Conservation (phyloP, 2,113 vertebrate genomes). For the Glaucidium brasilianum region DNA sequence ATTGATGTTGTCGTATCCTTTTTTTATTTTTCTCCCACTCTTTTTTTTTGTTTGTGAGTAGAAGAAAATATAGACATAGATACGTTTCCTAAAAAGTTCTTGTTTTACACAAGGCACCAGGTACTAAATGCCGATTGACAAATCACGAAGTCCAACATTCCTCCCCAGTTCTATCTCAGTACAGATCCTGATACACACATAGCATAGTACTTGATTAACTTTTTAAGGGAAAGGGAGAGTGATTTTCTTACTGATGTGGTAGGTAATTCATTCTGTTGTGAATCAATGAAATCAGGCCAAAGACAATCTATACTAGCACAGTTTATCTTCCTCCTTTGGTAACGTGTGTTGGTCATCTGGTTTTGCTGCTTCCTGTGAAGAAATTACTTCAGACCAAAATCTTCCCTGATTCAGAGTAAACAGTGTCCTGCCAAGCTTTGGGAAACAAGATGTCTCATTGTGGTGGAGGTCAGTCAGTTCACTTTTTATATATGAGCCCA, state of each 20-base stretch:
- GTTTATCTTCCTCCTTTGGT: not conserved
- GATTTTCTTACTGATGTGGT: not conserved
- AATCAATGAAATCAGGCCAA: not conserved
- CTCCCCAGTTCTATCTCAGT: not conserved
- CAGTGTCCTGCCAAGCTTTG: not conserved
- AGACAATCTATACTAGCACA: not conserved
- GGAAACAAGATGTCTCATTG: not conserved
- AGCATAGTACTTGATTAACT: not conserved
- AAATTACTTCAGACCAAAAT: not conserved
- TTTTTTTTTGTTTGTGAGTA: not conserved
- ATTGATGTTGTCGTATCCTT: not conserved
- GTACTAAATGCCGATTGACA: not conserved
- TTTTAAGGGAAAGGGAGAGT: not conserved
- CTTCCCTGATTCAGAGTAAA: not conserved
- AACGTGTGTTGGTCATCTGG: not conserved
- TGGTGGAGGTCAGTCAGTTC: not conserved
- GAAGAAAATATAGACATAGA: not conserved
- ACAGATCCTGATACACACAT: not conserved
- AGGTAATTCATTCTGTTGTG: not conserved
- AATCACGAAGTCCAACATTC: not conserved
- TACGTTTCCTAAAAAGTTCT: not conserved
- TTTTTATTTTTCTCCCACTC: accelerated
- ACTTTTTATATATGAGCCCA: accelerated
- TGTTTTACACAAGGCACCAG: not conserved
- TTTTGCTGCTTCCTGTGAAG: not conserved